Conservation (phyloP, 2,888 invertebrate genomes). For the Heteromyza rotundicornis region DNA sequence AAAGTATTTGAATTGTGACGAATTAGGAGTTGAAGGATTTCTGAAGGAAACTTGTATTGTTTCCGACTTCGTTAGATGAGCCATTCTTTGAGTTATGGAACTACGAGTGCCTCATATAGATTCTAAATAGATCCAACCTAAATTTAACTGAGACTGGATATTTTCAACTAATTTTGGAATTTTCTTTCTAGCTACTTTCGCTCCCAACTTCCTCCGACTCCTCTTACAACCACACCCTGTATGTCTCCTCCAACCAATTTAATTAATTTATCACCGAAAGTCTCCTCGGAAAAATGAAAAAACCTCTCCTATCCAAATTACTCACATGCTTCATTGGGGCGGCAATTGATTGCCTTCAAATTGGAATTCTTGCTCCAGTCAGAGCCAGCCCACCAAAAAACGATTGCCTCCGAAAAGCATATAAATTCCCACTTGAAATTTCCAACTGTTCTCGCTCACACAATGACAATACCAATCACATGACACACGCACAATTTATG, state of each 20-base stretch:
- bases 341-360: constrained; percentile 29
- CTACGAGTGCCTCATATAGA: too few relatives aligned
- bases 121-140: too few relatives aligned
- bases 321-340: constrained; percentile 47
- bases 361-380: constrained; percentile 24
- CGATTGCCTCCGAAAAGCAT: constrained; percentile 22
- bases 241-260: not conserved
- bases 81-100: too few relatives aligned
- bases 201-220: too few relatives aligned
- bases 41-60: too few relatives aligned
- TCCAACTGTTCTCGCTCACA: constrained; percentile 35
- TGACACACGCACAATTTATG: constrained; percentile 51
- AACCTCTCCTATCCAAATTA: constrained; percentile 32
- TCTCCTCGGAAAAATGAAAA: too few relatives aligned
- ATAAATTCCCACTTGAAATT: constrained; percentile 48
- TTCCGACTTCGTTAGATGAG: too few relatives aligned
- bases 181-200: too few relatives aligned
- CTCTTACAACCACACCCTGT: constrained; percentile 9
- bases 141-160: too few relatives aligned
- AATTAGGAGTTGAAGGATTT: too few relatives aligned
- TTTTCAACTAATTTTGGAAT: too few relatives aligned
- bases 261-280: constrained; percentile 19
- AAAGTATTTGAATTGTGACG: too few relatives aligned
- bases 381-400: constrained; percentile 9
- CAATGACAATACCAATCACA: constrained; percentile 39